phyloP scores from a whole-genome alignment of 2,797 vertebrate genomes.

The Galago senegalensis region DNA sequence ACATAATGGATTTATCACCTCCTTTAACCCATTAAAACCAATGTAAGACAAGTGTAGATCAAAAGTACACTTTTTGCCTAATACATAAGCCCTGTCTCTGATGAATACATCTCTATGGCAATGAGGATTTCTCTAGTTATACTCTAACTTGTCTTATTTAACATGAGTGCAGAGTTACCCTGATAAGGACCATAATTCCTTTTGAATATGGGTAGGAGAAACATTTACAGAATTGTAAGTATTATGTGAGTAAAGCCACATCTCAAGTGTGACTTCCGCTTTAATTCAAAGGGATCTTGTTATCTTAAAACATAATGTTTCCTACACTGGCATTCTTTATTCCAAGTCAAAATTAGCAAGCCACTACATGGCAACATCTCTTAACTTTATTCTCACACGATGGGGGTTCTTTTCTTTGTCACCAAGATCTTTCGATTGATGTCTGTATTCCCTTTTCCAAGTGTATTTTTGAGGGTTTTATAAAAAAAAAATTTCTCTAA shows the following conservation, averaged over 20 bases:
- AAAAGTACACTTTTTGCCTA: neutral
- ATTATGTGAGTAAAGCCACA: neutral
- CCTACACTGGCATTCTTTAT: neutral
- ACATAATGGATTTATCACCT: neutral
- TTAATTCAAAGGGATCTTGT: neutral
- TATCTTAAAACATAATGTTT: neutral
- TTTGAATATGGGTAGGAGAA: neutral
- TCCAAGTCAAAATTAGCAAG: neutral
- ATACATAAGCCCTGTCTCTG: neutral
- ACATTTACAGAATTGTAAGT: neutral
- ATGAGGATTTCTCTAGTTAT: neutral
- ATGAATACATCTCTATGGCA: neutral
- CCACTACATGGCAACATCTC: neutral
- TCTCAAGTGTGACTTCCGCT: neutral
- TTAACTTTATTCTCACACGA: neutral
- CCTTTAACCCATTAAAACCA: neutral
- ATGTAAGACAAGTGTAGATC: neutral
- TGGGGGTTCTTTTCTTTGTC: neutral
- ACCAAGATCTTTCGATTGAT: neutral
- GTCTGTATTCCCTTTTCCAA: neutral
- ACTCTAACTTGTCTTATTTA: slow-evolving; percentile 40
- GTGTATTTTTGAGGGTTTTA: neutral
- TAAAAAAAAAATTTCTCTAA: neutral
- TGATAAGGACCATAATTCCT: neutral
- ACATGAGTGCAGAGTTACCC: neutral